Evolutionary conservation across 2,888 invertebrate species (phyloP).

Genomic region (Tuberolachnus salignus): DNA sequence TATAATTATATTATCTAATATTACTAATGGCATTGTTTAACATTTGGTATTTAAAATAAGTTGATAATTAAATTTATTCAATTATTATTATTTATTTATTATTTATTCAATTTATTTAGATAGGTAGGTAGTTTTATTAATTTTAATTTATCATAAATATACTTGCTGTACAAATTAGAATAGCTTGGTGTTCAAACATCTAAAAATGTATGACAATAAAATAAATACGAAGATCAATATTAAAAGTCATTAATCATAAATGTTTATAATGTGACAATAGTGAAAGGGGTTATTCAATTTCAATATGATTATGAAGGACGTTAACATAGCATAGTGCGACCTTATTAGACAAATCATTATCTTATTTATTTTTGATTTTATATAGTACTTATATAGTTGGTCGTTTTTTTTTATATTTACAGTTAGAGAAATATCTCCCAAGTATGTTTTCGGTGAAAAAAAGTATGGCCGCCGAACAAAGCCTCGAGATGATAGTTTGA

Average conservation of each 20-base stretch:
- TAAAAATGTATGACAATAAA: background rate
- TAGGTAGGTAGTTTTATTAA: too few species aligned
- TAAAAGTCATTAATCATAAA: constrained; percentile 33
- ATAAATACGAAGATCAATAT: constrained; percentile 30
- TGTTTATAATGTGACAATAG: constrained; percentile 2
- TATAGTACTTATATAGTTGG: background rate
- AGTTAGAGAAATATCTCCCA: constrained; percentile 75
- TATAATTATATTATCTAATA: too few species aligned
- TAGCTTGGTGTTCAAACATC: background rate
- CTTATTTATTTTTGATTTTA: constrained; percentile 15
- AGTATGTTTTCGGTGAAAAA: constrained; percentile 75
- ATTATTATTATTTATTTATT: too few species aligned
- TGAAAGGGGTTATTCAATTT: constrained; percentile 46
- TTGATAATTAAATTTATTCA: too few species aligned
- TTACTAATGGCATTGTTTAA: too few species aligned
- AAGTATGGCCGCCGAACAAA: constrained; percentile 77
- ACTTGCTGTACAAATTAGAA: too few species aligned
- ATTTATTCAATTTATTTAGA: too few species aligned
- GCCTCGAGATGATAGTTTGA: constrained; percentile 62
- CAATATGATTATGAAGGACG: constrained; percentile 23
- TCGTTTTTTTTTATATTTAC: constrained; percentile 44
- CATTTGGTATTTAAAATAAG: too few species aligned
- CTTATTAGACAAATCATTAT: constrained; percentile 20
- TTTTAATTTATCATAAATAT: too few species aligned
- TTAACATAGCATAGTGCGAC: constrained; percentile 10